Conservation (phyloP, 2,888 invertebrate genomes). For the Archips crataeganus region DNA sequence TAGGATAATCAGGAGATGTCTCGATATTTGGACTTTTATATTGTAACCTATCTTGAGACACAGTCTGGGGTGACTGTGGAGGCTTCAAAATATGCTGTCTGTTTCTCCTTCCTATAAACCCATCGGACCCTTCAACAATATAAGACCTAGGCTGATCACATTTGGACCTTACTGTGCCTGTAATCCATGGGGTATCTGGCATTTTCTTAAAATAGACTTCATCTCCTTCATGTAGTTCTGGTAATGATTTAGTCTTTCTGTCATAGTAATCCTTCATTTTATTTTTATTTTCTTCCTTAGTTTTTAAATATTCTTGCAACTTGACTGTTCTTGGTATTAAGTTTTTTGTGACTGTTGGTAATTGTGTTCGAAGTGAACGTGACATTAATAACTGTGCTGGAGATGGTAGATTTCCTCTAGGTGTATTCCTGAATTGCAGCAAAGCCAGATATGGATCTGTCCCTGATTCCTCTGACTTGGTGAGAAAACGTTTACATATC, state of each 20-base stretch:
- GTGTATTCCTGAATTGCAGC: background rate
- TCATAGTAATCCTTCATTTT: too few species aligned
- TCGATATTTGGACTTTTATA: too few species aligned
- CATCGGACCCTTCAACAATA: constrained; percentile 41
- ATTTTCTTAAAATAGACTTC: too few species aligned
- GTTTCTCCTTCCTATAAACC: constrained; percentile 42
- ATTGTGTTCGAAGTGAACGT: constrained; percentile 3
- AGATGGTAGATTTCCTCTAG: background rate
- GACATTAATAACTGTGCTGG: constrained; percentile 4
- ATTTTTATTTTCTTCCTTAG: too few species aligned
- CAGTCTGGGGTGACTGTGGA: background rate
- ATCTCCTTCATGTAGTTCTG: too few species aligned
- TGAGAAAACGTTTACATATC: too few species aligned
- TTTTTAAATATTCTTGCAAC: too few species aligned
- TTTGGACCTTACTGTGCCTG: constrained; percentile 38
- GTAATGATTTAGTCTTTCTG: too few species aligned
- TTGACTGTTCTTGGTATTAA: constrained; percentile 21
- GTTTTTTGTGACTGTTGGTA: background rate
- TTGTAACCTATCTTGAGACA: too few species aligned
- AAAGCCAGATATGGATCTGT: background rate
- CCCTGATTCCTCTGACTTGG: background rate
- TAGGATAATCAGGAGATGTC: too few species aligned
- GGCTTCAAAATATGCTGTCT: constrained; percentile 41
- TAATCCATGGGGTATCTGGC: background rate
- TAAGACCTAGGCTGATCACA: constrained; percentile 42